These are phyloP conservation scores for Ephialtes manifestator DNA, from an alignment of 2,888 invertebrate species.

Conservation along the genomic window DNA sequence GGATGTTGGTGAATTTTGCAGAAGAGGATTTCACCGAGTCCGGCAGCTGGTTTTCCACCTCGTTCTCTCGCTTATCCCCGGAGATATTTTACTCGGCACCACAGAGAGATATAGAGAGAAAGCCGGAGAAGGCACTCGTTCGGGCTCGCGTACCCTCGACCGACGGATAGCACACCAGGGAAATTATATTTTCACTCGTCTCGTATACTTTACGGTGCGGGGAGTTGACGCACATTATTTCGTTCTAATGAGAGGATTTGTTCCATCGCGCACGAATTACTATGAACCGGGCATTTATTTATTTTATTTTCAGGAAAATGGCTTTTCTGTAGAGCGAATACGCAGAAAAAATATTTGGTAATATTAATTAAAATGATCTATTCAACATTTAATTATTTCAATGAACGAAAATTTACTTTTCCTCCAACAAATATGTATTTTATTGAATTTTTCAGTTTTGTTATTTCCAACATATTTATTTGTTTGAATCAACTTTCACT, in stretches of 20 bases:
- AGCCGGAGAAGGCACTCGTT: conserved; percentile 35
- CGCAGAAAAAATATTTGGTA: too few relatives aligned
- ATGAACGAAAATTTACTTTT: too few relatives aligned
- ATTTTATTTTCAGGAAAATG: not conserved
- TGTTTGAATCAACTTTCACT: too few relatives aligned
- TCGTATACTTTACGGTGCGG: conserved; percentile 7
- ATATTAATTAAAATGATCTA: too few relatives aligned
- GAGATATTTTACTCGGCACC: conserved; percentile 41
- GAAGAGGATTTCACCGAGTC: conserved; percentile 23
- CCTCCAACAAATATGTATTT: too few relatives aligned
- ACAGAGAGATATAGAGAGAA: conserved; percentile 6
- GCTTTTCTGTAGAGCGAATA: not conserved
- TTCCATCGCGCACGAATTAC: not conserved
- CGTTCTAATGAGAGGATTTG: conserved; percentile 42
- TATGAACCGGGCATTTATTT: not conserved
- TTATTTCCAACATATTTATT: too few relatives aligned
- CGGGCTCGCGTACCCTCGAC: conserved; percentile 53
- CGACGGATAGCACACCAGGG: conserved; percentile 71
- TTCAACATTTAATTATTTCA: too few relatives aligned
- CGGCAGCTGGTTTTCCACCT: conserved; percentile 31
- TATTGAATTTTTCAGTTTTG: too few relatives aligned
- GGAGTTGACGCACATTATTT: conserved; percentile 34
- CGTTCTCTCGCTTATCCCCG: conserved; percentile 39
- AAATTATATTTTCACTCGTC: conserved; percentile 70
- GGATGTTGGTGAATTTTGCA: conserved; percentile 18